These are phyloP conservation scores for Drosophila sucinea DNA, from an alignment of 1,140 invertebrate genomes.

Conservation along the genomic window DNA sequence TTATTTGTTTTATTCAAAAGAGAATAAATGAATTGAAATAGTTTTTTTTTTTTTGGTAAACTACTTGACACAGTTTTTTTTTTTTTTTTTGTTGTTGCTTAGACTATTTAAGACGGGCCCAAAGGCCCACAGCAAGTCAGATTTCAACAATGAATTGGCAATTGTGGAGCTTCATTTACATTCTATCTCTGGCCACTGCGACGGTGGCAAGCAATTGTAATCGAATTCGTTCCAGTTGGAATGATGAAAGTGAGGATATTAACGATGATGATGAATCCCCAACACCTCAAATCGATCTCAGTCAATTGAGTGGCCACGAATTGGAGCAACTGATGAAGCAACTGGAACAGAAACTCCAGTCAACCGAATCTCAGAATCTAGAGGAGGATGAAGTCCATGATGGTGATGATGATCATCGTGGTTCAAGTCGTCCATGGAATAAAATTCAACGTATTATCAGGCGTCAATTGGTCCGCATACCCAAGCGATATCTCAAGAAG, in stretches of 20 bases:
- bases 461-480: conserved; percentile 61
- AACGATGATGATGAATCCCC: neutral
- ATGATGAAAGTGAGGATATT: neutral
- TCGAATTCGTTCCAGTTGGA: conserved; percentile 6
- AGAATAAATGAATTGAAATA: conserved; percentile 34
- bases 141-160: conserved; percentile 3
- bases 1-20: conserved; percentile 9
- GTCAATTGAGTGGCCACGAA: conserved; percentile 47
- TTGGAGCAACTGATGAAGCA: conserved; percentile 48
- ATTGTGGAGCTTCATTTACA: neutral
- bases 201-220: neutral
- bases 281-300: conserved; percentile 44
- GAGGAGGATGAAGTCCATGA: conserved; percentile 16
- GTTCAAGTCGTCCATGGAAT: conserved; percentile 63
- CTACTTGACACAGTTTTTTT: conserved; percentile 42
- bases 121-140: neutral
- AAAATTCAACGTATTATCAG: conserved; percentile 64
- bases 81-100: neutral
- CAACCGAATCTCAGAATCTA: neutral
- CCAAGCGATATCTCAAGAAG: conserved; percentile 60
- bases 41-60: conserved; percentile 38
- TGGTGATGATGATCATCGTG: conserved; percentile 53
- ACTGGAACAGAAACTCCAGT: conserved; percentile 1
- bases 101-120: conserved; percentile 45
- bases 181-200: neutral